Base-by-base conservation (phyloP, 1,140 invertebrate genomes). In the Aphelinus certus region DNA sequence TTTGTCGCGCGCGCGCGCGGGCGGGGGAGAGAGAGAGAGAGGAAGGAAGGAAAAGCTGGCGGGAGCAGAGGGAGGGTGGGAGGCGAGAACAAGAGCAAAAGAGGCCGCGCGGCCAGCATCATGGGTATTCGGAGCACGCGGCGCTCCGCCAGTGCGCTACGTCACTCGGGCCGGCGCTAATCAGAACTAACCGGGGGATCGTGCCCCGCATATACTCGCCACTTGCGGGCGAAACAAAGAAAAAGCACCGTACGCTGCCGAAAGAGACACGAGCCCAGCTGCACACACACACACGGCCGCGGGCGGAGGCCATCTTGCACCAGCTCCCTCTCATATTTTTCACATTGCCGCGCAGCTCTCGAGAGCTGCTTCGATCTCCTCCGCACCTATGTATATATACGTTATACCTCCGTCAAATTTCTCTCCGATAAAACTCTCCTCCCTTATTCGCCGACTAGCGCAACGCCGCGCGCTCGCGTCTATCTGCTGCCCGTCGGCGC, bases 121-220 rank as follows among this genome's bases (percentile, higher is more conserved):
- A 26, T 26, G 78, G 71, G 83, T 83, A 88, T 88, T 86, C 86
- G 79, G 78, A 81, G 78, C 86, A 87, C 86, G 86, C 80, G 79
- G 81, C 82, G 80, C 77, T 81, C 83, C 80, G 81, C 79, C 78
- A 43, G 43, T 7, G 43, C 45, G 58, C 45, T 48, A 46, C 85
- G 86, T 88, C 86, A 88, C 87, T 87, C 86, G 84, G 80, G 81
- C 84, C 79, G 81, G 80, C 82, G 85, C 86, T 88, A 88, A 88
- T 88, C 86, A 88, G 86, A 88, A 87, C 86, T 88, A 88, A 88
- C 86, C 83, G 86, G 79, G 80, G 81, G 80, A 80, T 83, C 86
- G 86, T 88, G 86, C 83, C 77, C 65, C 53, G 86, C 82, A 82
- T 88, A 75, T 65, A 78, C 83, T 78, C 75, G 71, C 49, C 71